phyloP scores from a whole-genome alignment of 2,888 invertebrate genomes.

The Zelleria hepariella region DNA sequence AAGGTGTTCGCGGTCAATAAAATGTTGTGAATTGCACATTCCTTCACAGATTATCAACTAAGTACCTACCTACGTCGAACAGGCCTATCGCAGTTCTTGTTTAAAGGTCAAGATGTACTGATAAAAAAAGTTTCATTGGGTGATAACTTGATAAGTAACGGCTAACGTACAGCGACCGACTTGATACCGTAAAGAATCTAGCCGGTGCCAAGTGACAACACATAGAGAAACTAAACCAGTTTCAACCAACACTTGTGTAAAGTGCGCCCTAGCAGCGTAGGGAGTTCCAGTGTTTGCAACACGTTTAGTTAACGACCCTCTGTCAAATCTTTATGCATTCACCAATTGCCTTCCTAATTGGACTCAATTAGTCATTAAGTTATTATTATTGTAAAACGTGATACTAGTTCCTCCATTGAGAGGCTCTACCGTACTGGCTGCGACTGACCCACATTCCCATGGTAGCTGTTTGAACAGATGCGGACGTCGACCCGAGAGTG shows the following conservation, averaged over 20 bases:
- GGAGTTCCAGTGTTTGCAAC: neutral
- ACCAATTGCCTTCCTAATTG: neutral
- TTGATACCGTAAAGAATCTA: slow-evolving; percentile 26
- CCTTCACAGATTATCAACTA: neutral
- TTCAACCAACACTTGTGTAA: neutral
- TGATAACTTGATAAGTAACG: slow-evolving; percentile 17
- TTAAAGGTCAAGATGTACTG: neutral
- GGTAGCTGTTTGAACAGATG: slow-evolving; percentile 36
- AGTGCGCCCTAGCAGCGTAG: neutral
- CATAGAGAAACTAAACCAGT: neutral
- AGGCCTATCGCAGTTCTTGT: neutral
- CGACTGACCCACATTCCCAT: neutral
- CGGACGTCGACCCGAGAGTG: slow-evolving; percentile 45
- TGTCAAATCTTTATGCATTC: neutral
- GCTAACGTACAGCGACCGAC: slow-evolving; percentile 13
- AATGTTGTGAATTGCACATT: neutral
- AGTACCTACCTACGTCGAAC: neutral
- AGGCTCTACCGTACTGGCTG: slow-evolving; percentile 7
- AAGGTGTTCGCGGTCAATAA: too few relatives aligned
- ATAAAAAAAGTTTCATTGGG: slow-evolving; percentile 15
- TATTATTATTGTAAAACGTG: neutral
- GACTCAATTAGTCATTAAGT: neutral
- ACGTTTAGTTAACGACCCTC: neutral
- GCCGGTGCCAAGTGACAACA: neutral
- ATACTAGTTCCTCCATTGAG: neutral